phyloP scores from a whole-genome alignment of 2,113 vertebrate genomes.

The Indicator indicator region DNA sequence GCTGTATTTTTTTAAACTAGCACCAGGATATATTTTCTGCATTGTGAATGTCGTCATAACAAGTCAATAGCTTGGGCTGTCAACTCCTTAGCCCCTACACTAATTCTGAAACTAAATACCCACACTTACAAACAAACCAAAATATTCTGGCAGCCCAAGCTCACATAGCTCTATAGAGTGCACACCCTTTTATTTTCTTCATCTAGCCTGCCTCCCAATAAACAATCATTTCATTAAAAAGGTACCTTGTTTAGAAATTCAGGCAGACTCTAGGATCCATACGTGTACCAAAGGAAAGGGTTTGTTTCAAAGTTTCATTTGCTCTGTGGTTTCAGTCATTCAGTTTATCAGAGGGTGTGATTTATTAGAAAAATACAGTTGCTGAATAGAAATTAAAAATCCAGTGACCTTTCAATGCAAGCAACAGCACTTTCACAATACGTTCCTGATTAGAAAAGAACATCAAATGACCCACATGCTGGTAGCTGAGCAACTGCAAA shows the following conservation, averaged over 20 bases:
- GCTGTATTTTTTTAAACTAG: background rate
- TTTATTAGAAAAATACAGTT: conserved; percentile 41
- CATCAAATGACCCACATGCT: conserved; percentile 41
- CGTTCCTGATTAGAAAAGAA: conserved; percentile 53
- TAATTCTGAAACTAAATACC: conserved; percentile 40
- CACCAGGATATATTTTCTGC: background rate
- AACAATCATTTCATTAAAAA: background rate
- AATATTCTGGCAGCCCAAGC: background rate
- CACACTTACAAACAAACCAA: conserved; percentile 11
- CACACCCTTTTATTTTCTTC: background rate
- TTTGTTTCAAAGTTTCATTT: conserved; percentile 16
- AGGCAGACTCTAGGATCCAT: background rate
- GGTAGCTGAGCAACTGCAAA: conserved; percentile 41
- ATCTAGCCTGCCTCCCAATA: background rate
- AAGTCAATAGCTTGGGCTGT: background rate
- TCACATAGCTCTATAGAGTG: background rate
- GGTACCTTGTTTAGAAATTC: background rate
- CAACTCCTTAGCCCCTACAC: background rate
- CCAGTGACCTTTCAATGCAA: conserved; percentile 30
- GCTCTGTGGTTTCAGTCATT: background rate
- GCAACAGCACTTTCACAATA: conserved; percentile 21
- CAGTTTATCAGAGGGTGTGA: conserved; percentile 10
- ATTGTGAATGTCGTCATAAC: background rate
- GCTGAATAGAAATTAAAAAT: conserved; percentile 25
- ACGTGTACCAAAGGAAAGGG: background rate